Base-by-base conservation (phyloP, 2,113 vertebrate species). In the Dipodomys stephensi region DNA sequence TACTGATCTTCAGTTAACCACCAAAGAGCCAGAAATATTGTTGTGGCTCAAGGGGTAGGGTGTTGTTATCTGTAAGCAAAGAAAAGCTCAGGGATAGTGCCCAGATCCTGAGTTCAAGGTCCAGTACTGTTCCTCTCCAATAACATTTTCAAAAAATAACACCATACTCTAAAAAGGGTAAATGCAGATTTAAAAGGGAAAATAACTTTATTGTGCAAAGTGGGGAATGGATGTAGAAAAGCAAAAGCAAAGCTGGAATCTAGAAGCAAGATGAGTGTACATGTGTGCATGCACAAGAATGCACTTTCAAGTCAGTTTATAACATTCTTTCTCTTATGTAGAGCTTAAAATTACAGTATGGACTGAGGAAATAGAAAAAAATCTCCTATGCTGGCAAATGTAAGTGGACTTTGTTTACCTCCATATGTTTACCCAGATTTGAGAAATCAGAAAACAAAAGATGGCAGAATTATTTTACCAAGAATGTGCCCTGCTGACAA, bases 231-330 rank as follows among this genome's bases (percentile, higher is more conserved):
- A 20, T 13, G 30, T 72, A 65, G 68, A 81, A 71, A 64, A 65
- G 78, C 64, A 91, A 94, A 95, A 53, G 60, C 57, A 60, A 82
- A 32, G 28, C 67, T 86, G 76, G 27, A 91, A 90, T 32, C 65
- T 65, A 64, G 78, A 83, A 80, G n/a, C 7, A 7, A 57, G 89
- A 7, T 67, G 57, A 64, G 77, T 39, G 27, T 20, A 11, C 20
- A 19, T 39, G 32, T 27, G 35, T 15, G 57, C 20, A 28, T 18
- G 23, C n/a, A 9, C 20, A 28, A 4, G 15, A 35, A 12, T 39
- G n/a, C 32, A 62, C 69, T 96, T 94, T 22, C 67, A 20, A 22
- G 39, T 85, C 32, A 87, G 30, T 49, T 88, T 57, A 16, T 81
- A 5, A 46, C 20, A 30, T 73, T 79, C 15, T 44, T 12, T 39